Evolutionary conservation across 2,888 invertebrate genomes (phyloP), one percentile per base, ranked within the genome.

Genomic region (Drosophila acutilabella): DNA sequence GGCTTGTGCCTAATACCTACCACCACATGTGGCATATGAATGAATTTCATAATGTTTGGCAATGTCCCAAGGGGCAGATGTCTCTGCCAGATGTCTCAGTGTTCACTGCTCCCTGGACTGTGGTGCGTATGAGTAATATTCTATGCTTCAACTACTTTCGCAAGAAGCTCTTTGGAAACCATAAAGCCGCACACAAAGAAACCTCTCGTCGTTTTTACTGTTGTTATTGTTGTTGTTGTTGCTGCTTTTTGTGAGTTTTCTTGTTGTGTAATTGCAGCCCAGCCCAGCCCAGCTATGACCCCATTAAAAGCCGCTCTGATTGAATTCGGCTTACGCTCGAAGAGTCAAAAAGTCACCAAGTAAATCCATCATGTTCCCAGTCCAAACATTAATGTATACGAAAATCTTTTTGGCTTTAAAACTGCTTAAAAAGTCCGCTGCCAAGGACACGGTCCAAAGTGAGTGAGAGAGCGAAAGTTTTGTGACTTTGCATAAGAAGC

Each of bases 271-370:
- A 69, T 58, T 69, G 62, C 26, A 40, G 45, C n/a, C n/a, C n/a
- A n/a, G n/a, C n/a, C n/a, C n/a, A 40, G 45, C 33, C 30, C 40
- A 54, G 44, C 42, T 36, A 70, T 59, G 65, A 36, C 61, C 64
- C 66, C 66, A 80, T 83, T 81, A 78, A 73, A 78, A 78, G 77
- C 56, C 42, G 59, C 75, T 70, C 48, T 75, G 81, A 86, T 83
- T 83, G 84, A 86, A 84, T 83, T 83, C 78, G 62, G 78, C 81
- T 83, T 86, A 87, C 80, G 83, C 84, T 70, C 56, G 74, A 86
- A 70, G 68, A 78, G 80, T 80, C 71, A 71, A 33, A 69, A 78
- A 80, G 65, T 80, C 75, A 69, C 56, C 47, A 42, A 48, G 66
- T 74, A 73, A 72, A 83, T 83, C 81, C 87, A 86, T 83, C 87